Evolutionary conservation across 1,140 invertebrate genomes (phyloP).

Genomic region (Cardiocondyla obscurior): DNA sequence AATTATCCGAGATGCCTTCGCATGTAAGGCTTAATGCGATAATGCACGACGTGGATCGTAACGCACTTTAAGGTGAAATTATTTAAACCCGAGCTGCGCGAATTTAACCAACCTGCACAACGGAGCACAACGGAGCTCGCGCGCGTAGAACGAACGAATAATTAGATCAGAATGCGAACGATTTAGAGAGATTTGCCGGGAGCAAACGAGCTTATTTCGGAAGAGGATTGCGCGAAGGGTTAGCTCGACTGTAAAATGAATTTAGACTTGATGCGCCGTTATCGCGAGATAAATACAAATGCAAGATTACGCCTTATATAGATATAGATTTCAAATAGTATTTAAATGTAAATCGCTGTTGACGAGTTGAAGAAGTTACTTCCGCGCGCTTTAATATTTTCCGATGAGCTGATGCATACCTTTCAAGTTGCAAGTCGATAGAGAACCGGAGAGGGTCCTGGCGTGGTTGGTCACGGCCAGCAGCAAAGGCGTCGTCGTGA

Average conservation of each 20-base stretch:
- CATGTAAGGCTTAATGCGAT: slow-evolving; percentile 8
- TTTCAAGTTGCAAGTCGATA: slow-evolving; percentile 79
- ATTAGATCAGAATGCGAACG: not conserved
- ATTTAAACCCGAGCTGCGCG: slow-evolving; percentile 12
- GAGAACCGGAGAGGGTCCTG: slow-evolving; percentile 75
- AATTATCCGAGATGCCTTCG: slow-evolving; percentile 66
- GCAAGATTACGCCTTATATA: not conserved
- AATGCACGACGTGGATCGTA: slow-evolving; percentile 22
- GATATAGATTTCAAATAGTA: not conserved
- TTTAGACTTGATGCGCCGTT: not conserved
- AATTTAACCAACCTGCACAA: not conserved
- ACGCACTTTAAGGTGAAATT: slow-evolving; percentile 23
- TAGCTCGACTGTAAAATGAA: not conserved
- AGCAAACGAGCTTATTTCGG: slow-evolving; percentile 4
- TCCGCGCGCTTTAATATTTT: no score
- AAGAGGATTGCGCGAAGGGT: no score
- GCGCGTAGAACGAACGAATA: not conserved
- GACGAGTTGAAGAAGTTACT: no score
- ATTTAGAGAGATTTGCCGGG: not conserved
- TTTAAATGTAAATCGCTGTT: not conserved
- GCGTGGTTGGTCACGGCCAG: slow-evolving; percentile 80
- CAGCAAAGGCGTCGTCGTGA: slow-evolving; percentile 79
- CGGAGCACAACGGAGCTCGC: no score
- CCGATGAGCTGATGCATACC: no score
- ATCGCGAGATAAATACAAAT: not conserved